Conservation (phyloP, 2,113 vertebrate genomes). For the Athene cunicularia region DNA sequence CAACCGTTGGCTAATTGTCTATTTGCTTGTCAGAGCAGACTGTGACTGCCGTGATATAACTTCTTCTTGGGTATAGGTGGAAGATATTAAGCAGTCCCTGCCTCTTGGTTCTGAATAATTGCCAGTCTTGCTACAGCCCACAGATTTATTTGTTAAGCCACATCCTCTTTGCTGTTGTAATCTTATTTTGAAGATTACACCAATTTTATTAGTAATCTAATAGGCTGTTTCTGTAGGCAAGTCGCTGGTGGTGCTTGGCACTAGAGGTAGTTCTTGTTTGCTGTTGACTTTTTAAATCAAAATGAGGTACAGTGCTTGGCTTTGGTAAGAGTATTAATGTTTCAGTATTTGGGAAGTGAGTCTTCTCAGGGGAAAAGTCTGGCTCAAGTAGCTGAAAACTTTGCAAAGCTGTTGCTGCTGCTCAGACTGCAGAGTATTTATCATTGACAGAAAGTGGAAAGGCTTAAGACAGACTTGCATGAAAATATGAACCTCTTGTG, state of each 20-base stretch:
- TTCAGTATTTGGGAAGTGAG: not conserved
- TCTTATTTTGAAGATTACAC: conserved; percentile 1
- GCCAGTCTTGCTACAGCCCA: not conserved
- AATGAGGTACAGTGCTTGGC: not conserved
- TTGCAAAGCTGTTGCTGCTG: not conserved
- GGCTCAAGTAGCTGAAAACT: not conserved
- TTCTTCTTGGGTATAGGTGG: not conserved
- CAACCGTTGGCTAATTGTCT: not conserved
- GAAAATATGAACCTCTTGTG: not conserved
- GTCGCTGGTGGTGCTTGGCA: not conserved
- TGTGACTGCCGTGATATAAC: not conserved
- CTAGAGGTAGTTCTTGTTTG: not conserved
- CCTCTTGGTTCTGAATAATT: not conserved
- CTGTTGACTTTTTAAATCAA: not conserved
- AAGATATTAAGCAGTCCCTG: not conserved
- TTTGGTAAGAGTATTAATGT: not conserved
- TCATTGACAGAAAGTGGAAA: not conserved
- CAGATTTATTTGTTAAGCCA: not conserved
- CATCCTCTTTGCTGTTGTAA: not conserved
- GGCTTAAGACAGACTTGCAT: not conserved
- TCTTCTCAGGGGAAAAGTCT: not conserved
- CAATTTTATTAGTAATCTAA: not conserved
- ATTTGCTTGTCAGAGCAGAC: not conserved
- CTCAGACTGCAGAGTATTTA: not conserved
- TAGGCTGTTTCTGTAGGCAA: not conserved